Evolutionary conservation across 2,797 vertebrate genomes (phyloP), one percentile per base, ranked within the genome.

Genomic region (Anniella stebbinsi): DNA sequence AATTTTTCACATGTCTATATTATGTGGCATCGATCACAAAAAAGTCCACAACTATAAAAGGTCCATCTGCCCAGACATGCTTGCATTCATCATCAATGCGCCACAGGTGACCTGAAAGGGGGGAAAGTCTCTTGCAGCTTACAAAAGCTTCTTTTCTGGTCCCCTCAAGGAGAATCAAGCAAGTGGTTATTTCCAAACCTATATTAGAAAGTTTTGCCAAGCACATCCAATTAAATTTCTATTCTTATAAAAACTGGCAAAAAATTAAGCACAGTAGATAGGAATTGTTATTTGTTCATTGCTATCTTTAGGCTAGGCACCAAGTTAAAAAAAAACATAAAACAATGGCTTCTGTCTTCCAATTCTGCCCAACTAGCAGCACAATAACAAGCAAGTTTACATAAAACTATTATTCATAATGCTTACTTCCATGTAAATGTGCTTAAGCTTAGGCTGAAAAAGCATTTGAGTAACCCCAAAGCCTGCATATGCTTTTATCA

Each of bases 231-330:
- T 25, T 45, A 78, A 88, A 25, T 66, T 90, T 41, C 45, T 66
- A 12, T 87, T 82, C 4, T 70, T 91, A 60, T 84, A 45, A 88
- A 60, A 12, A 88, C 1, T 0, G 0, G 70, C 25, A 0, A 12
- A 66, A 90, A 0, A 92, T 38, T 2, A 18, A 10, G 45, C 12
- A 66, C 13, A 57, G 30, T 11, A 84, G 38, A 76, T 48, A 72
- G 23, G 25, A 60, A 23, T 30, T 41, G 9, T 66, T 87, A 83
- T 75, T 67, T 13, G 63, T 73, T 76, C 66, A 66, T 75, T 1
- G 2, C 23, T 88, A 92, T 2, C 30, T 69, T 5, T 0, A 63
- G 0, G 0, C 0, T 89, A 4, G 54, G 90, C 7, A 21, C 33
- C 57, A 89, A 92, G n/a, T 17, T n/a, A n/a, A n/a, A 87, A 81